Base-by-base conservation (phyloP, 2,113 vertebrate genomes). In the Orientallactaga bullata region DNA sequence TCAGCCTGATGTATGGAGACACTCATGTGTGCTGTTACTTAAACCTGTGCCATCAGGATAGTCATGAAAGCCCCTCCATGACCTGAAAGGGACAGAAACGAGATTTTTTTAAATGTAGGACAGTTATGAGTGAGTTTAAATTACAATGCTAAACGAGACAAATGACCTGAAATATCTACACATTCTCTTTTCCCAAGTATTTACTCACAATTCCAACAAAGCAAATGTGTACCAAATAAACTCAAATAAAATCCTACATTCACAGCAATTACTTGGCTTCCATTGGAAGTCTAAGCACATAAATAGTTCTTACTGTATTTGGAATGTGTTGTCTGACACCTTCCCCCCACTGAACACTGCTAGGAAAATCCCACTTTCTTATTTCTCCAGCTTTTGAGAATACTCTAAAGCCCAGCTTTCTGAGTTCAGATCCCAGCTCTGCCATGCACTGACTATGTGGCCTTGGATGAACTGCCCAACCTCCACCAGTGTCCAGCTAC, bases 211-310 rank as follows among this genome's bases (percentile, higher is more conserved):
- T n/a, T 66, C 61, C 42, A 88, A 30, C 42, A 72, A 81, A 42
- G 18, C 79, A 73, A 82, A 63, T 85, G 30, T 37, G 12, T 69
- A 68, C 32, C 32, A 79, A 94, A 78, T 77, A 15, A 83, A 80
- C 61, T 88, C 84, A 93, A 81, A 91, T 85, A 92, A 87, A 90
- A 95, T 23, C 51, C 81, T 74, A 61, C 61, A 35, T 82, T 87
- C 39, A 35, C n/a, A 90, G 6, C 61, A 76, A 24, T 95, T 85
- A 39, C 30, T 94, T 89, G 61, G 20, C 76, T 76, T 87, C n/a
- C 18, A 24, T 51, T 91, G 60, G 61, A 94, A 73, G 63, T 90
- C 72, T 83, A 39, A 91, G 15, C 28, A 92, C 66, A 91, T 89
- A 81, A 84, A 81, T 47, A 42, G 42, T 88, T 90, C 35, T 83